These are phyloP conservation scores for Mobula birostris DNA, from an alignment of 2,113 vertebrate species.

Conservation along the genomic window DNA sequence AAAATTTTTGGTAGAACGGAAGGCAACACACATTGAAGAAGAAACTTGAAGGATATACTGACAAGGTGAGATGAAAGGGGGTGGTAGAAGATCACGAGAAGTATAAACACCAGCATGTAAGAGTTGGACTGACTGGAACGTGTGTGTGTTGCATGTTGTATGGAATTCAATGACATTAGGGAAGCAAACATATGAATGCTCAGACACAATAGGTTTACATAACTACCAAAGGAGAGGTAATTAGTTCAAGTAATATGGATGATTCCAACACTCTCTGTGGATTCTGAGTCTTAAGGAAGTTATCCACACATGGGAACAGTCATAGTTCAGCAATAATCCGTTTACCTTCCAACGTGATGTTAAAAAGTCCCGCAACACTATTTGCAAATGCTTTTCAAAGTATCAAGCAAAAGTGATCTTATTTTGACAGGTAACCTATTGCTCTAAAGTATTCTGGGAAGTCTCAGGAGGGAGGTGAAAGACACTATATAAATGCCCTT, in stretches of 20 bases:
- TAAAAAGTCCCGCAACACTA: too few species aligned
- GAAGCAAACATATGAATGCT: not conserved
- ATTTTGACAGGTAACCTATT: too few species aligned
- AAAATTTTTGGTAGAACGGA: not conserved
- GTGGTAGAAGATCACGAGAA: not conserved
- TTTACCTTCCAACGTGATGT: too few species aligned
- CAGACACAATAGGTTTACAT: not conserved
- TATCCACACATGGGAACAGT: not conserved
- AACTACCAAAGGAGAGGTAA: not conserved
- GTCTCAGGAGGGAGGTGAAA: too few species aligned
- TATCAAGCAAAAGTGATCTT: too few species aligned
- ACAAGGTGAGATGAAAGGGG: not conserved
- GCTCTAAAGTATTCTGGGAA: too few species aligned
- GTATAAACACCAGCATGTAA: not conserved
- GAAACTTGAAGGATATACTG: not conserved
- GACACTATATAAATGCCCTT: too few species aligned
- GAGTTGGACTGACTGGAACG: not conserved
- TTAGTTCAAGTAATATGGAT: not conserved
- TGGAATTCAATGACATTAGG: not conserved
- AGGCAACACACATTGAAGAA: not conserved
- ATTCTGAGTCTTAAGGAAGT: not conserved
- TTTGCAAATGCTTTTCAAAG: too few species aligned
- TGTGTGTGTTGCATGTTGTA: not conserved
- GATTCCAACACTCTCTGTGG: not conserved
- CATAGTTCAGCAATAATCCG: not conserved